Evolutionary conservation across 2,888 invertebrate species (phyloP).

Genomic region (Tipula unca): DNA sequence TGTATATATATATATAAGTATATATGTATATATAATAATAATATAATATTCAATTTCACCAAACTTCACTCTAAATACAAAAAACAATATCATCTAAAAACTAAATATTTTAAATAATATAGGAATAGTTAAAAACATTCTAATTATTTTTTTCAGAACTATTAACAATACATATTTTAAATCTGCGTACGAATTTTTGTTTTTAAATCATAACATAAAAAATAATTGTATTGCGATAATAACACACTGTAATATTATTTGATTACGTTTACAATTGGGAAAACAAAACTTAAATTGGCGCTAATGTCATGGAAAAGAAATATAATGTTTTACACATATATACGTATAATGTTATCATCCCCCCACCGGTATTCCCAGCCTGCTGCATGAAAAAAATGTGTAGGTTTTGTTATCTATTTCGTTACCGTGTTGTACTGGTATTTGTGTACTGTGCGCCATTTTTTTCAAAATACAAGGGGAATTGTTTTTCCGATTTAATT

Average conservation of each 20-base stretch:
- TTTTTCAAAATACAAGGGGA: neutral
- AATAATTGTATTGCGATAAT: neutral
- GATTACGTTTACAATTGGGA: neutral
- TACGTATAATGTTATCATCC: neutral
- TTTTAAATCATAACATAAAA: neutral
- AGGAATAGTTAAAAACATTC: no score
- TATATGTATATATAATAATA: neutral
- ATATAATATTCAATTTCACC: neutral
- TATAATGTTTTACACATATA: neutral
- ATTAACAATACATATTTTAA: no score
- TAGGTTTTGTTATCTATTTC: constrained; percentile 16
- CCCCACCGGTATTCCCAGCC: neutral
- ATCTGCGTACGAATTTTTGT: no score
- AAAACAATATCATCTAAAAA: neutral
- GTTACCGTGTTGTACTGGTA: neutral
- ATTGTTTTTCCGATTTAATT: neutral
- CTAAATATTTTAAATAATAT: neutral
- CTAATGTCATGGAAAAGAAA: neutral
- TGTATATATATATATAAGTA: no score
- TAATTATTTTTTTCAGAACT: no score
- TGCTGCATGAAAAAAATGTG: neutral
- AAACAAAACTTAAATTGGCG: neutral
- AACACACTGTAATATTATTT: neutral
- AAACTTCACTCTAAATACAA: neutral
- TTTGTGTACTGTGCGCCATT: constrained; percentile 15